Conservation (phyloP, 2,113 vertebrate genomes). For the Craseonycteris thonglongyai region DNA sequence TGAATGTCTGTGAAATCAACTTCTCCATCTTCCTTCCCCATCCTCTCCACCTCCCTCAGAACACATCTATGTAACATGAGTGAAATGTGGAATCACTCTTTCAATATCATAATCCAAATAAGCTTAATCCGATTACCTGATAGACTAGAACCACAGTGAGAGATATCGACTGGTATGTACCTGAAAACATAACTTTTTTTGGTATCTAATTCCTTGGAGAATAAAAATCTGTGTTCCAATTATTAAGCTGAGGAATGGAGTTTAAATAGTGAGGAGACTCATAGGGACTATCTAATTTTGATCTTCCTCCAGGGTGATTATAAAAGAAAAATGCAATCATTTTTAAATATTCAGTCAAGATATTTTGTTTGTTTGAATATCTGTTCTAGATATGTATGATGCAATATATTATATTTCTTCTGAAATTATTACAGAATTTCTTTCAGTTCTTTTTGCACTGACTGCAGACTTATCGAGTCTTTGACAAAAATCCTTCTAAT, state of each 20-base stretch:
- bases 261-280: neutral
- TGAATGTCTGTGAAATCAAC: neutral
- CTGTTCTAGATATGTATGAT: neutral
- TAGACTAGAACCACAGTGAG: neutral
- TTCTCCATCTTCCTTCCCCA: neutral
- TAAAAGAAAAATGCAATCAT: neutral
- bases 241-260: neutral
- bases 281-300: neutral
- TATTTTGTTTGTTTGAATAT: slow-evolving; percentile 20
- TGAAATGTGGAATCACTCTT: neutral
- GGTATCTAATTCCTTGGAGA: neutral
- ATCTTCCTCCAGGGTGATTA: neutral
- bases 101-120: neutral
- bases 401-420: neutral
- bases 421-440: slow-evolving; percentile 35
- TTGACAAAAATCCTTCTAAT: slow-evolving; percentile 77
- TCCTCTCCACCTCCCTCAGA: neutral
- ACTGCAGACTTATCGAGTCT: slow-evolving; percentile 55
- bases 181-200: neutral
- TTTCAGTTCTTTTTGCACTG: neutral
- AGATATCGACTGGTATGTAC: neutral
- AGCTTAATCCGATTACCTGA: neutral
- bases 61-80: neutral
- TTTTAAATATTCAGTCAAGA: neutral
- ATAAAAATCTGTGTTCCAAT: neutral